Percentiles rank a stretch among this genome's conserved stretches.
These are phyloP conservation scores for Harpalus rufipes DNA, from an alignment of 2,888 invertebrate species.

Conservation along the genomic window DNA sequence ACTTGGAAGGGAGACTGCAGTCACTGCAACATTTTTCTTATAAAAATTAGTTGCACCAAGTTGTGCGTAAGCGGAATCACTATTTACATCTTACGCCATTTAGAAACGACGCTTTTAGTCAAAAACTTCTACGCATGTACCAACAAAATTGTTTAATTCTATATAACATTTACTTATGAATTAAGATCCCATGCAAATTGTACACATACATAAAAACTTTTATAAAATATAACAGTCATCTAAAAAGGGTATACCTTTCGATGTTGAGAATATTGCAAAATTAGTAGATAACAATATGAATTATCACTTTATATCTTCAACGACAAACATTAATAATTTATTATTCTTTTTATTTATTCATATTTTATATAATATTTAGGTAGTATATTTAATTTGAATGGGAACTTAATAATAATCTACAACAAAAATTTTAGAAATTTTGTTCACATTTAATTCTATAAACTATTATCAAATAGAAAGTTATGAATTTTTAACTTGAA, in stretches of 20 bases:
- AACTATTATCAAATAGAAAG: slow-evolving; percentile 32
- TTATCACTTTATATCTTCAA: slow-evolving; percentile 13
- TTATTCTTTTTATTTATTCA: neutral
- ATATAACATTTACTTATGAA: slow-evolving; percentile 24
- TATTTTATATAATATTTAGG: neutral
- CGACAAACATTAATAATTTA: slow-evolving; percentile 5
- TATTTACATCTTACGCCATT: slow-evolving; percentile 38
- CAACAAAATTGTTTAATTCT: slow-evolving; percentile 52
- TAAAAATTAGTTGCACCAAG: slow-evolving; percentile 56
- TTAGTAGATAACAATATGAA: neutral
- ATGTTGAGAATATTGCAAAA: slow-evolving; percentile 40
- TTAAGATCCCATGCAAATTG: slow-evolving; percentile 49
- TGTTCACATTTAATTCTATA: slow-evolving; percentile 14
- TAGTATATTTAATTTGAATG: slow-evolving; percentile 33
- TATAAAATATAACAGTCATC: slow-evolving; percentile 40
- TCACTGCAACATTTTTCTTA: slow-evolving; percentile 38
- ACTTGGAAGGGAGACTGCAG: slow-evolving; percentile 47
- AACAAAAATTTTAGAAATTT: slow-evolving; percentile 3
- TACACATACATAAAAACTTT: slow-evolving; percentile 25
- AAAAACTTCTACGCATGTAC: slow-evolving; percentile 58
- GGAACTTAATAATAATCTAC: slow-evolving; percentile 44
- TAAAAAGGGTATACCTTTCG: slow-evolving; percentile 45
- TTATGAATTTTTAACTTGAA: slow-evolving; percentile 9
- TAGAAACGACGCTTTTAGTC: slow-evolving; percentile 8
- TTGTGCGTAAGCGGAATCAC: slow-evolving; percentile 52